phyloP scores from a whole-genome alignment of 2,113 vertebrate species.

The Hiodon alosoides region DNA sequence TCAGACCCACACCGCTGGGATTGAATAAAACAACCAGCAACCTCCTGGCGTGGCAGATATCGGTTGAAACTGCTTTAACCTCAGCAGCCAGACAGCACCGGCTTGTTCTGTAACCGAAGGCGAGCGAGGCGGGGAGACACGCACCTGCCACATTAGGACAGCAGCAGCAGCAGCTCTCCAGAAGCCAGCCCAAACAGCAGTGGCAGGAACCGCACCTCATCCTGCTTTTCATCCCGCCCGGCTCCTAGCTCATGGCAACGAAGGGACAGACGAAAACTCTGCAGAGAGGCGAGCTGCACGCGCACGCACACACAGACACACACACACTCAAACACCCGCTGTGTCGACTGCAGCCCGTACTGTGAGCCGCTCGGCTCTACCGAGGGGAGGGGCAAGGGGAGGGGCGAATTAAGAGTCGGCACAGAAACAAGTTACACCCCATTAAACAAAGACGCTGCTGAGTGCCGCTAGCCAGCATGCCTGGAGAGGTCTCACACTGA shows the following conservation, averaged over 20 bases:
- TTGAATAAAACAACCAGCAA: too few species aligned
- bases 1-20: too few species aligned
- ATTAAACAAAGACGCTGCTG: constrained; percentile 14
- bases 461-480: not conserved
- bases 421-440: constrained; percentile 2
- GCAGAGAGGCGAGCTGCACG: too few species aligned
- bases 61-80: too few species aligned
- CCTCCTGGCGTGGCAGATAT: too few species aligned
- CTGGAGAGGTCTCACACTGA: not conserved
- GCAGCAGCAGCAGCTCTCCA: constrained; percentile 63
- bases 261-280: not conserved
- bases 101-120: too few species aligned
- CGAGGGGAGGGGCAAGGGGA: constrained; percentile 9
- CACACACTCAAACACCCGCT: not conserved
- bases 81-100: too few species aligned
- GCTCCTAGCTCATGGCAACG: constrained; percentile 57
- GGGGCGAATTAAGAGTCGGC: not conserved
- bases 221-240: constrained; percentile 65
- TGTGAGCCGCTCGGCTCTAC: not conserved
- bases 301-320: not conserved
- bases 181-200: constrained; percentile 57
- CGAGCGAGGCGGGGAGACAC: constrained; percentile 30
- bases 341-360: too few species aligned
- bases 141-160: constrained; percentile 53
- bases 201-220: constrained; percentile 49